Base-by-base conservation (phyloP, 2,888 invertebrate genomes). In the Melanostoma scalare region DNA sequence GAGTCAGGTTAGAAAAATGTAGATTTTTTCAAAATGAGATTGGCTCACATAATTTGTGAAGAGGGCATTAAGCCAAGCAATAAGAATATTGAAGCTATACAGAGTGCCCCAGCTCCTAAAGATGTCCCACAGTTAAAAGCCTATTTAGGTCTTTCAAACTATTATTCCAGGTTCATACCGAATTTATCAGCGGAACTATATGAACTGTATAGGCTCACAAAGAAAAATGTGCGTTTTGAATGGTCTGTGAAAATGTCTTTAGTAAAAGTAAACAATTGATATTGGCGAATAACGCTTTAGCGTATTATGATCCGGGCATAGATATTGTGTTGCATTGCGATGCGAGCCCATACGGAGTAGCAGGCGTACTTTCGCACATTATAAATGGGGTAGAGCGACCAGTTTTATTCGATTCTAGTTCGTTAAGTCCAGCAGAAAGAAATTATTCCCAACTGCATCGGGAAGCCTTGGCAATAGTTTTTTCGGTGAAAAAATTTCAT, bases 1-100 rank as follows among this genome's bases (percentile, higher is more conserved):
- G 44, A 35, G 9, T 58, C 42, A 65, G 65, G 20, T 35, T 42
- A 9, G 63, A 69, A 40, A 71, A 80, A 48, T 71, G 65, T 56
- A 46, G 35, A 38, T 75, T 68, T 60, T 80, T 74, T 20, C 9
- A 46, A 31, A 50, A 31, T 8, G 31, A 50, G 8, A 31, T 50
- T 50, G 50, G 5, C 31, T 50, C 48, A 48, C 48, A 48, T 3
- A 30, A 48, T 48, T 48, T 48, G 48, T 48, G 50, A 30, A 48
- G 10, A 48, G 4, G 48, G 48, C 20, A 48, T 48, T 5, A 6
- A 48, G 30, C 48, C 48, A 48, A 48, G 48, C 48, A 48, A 48
- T 6, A 48, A 30, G 6, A 48, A 48, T 48, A 48, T 30, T 4
- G 46, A 6, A 10, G 20, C 46, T 46, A 46, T 9, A 46, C 20